Percentiles rank a stretch among this genome's conserved stretches.
Evolutionary conservation across 1,140 invertebrate genomes (phyloP).

Genomic region (Halesus radiatus): DNA sequence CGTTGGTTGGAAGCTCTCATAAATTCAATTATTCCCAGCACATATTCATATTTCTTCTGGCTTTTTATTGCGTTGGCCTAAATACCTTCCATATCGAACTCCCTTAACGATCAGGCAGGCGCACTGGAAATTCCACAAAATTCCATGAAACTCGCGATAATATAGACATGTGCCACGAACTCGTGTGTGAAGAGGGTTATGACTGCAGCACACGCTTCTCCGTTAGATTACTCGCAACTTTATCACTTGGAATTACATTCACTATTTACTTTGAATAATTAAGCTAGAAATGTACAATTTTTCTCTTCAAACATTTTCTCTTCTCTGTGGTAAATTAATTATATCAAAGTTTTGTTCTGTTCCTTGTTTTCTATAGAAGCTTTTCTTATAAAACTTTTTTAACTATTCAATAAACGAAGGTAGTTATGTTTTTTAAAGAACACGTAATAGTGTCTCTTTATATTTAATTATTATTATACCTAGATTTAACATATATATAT

Average conservation of each 20-base stretch:
- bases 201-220: conserved; percentile 17
- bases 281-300: no score
- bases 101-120: conserved; percentile 23
- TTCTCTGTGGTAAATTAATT: no score
- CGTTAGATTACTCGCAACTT: conserved; percentile 1
- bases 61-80: conserved; percentile 32
- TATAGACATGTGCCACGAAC: conserved; percentile 25
- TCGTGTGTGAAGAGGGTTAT: conserved; percentile 23
- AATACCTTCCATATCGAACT: conserved; percentile 32
- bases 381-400: no score
- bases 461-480: no score
- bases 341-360: no score
- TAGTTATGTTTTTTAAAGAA: no score
- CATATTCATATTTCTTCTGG: conserved; percentile 6
- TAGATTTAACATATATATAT: no score
- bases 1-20: not conserved
- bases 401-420: no score
- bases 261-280: conserved; percentile 2
- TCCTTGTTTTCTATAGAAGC: no score
- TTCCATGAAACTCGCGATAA: conserved; percentile 10
- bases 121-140: conserved; percentile 27
- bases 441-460: no score
- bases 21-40: conserved; percentile 16
- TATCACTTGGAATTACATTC: conserved; percentile 11
- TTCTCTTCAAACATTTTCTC: no score